Evolutionary conservation across 2,888 invertebrate genomes (phyloP).

Genomic region (Pyrochroa serraticornis): DNA sequence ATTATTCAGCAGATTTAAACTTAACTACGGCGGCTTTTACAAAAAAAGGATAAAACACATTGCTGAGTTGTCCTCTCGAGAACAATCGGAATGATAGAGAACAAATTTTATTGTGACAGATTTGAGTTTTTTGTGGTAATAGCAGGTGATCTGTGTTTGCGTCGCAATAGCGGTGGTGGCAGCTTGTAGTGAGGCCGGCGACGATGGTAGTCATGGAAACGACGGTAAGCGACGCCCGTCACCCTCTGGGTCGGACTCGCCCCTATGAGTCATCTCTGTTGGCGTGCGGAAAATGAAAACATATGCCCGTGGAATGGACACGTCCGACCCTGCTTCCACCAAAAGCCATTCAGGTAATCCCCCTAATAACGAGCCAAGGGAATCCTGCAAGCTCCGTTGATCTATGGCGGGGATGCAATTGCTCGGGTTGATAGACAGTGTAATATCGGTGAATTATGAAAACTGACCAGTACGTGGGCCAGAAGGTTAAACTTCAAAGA

Average conservation of each 20-base stretch:
- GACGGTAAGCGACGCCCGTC: slow-evolving; percentile 14
- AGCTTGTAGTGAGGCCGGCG: slow-evolving; percentile 12
- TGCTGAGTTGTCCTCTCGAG: too few relatives aligned
- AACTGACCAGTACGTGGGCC: too few relatives aligned
- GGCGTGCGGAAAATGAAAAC: slow-evolving; percentile 32
- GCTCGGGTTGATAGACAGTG: too few relatives aligned
- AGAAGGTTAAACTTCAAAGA: too few relatives aligned
- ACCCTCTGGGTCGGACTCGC: slow-evolving; percentile 19
- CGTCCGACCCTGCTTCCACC: slow-evolving; percentile 26
- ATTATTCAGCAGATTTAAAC: too few relatives aligned
- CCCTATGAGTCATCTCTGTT: slow-evolving; percentile 33
- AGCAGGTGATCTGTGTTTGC: slow-evolving; percentile 22
- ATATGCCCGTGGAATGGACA: slow-evolving; percentile 28
- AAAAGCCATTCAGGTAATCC: slow-evolving; percentile 34
- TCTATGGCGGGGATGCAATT: slow-evolving; percentile 11
- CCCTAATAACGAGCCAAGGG: slow-evolving; percentile 28
- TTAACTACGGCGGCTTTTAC: too few relatives aligned
- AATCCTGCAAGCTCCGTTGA: slow-evolving; percentile 22
- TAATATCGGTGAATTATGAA: too few relatives aligned
- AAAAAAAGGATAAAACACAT: too few relatives aligned
- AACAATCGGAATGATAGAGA: too few relatives aligned
- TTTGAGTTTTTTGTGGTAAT: slow-evolving; percentile 18
- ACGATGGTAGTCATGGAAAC: slow-evolving; percentile 22
- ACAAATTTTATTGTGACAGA: background rate
- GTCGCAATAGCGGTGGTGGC: slow-evolving; percentile 6